Base-by-base conservation (phyloP, 2,113 vertebrate genomes). In the Halcyon senegalensis region DNA sequence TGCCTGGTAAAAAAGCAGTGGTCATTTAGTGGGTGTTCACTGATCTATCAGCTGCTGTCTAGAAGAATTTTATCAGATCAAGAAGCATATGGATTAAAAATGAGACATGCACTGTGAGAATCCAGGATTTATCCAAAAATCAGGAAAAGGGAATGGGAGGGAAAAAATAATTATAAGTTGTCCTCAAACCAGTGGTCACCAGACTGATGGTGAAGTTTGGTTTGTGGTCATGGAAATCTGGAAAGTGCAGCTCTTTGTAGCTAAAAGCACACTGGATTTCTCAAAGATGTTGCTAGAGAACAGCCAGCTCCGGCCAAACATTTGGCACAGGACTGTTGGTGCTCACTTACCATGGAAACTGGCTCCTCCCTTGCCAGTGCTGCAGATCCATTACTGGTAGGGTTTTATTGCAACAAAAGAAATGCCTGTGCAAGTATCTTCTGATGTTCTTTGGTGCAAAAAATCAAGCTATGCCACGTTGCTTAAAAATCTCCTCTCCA, bases 281-380 rank as follows among this genome's bases (percentile, higher is more conserved):
- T 63, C 37, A 39, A 30, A 44, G 74, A 55, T 56, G 90, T 90
- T 88, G 84, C 90, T 96, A 85, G 59, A 18, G 3, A 81, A 62
- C 80, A 31, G 55, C 31, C 79, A n/a, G 76, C 72, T 78, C 72
- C 39, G 39, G 21, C 28, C 83, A 94, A 88, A 74, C 27, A 30
- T 46, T 93, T 53, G 50, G 37, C 33, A 27, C 0, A 0, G 18
- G 28, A 85, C 76, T 95, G 94, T 96, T 96, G 66, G 85, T 81
- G 27, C 46, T 77, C 33, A 39, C 28, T 62, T 60, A 33, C 94
- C 87, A 89, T 96, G 94, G 96, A 77, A 97, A 97, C 96, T 56
- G 72, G 84, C 95, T 96, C 96, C 96, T 97, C 96, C 95, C 55
- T 59, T 31, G 43, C 24, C 64, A 56, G 1, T 43, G 75, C 59